Base-by-base conservation (phyloP, 2,113 vertebrate genomes). In the Uropsilus gracilis region DNA sequence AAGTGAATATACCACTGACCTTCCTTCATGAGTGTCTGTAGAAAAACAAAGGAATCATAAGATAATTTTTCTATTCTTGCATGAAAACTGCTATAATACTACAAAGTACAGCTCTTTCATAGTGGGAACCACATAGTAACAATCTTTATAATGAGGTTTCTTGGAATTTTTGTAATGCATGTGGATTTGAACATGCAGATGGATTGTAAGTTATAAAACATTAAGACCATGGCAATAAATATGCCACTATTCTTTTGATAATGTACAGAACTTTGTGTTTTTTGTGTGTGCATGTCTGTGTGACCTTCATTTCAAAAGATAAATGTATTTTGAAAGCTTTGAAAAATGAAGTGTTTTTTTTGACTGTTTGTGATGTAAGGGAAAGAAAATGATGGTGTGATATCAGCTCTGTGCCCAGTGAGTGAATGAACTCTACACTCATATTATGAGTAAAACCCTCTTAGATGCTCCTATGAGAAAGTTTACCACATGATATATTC, bases 271-370 rank as follows among this genome's bases (percentile, higher is more conserved):
- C 78, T 94, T 89, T 72, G 42, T 93, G 55, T 84, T 90, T 90
- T 90, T 24, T 89, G 37, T 93, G 66, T 91, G 30, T 86, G 26
- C 4, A 28, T 73, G 59, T 73, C 48, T 93, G 68, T 93, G 80
- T 95, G 91, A 80, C 75, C 82, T 95, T 91, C 64, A 48, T 90
- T 94, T 95, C 86, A 93, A 89, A 95, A 94, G 89, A 89, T 94
- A 95, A 82, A 89, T 78, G 63, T 91, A 24, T 89, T 81, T 95
- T 87, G 59, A 90, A 84, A 91, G 61, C 37, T 91, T 92, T 95
- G 73, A 89, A n/a, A 84, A 96, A 92, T 92, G 39, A 95, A 94
- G 48, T 92, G n/a, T 44, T 82, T 92, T 82, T 92, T 89, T 84
- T 86, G 39, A 94, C 55, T 88, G 18, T 37, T 64, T 71, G 18